A percentile compares a stretch with the other conserved stretches of the same genome.
Evolutionary conservation across 1,140 invertebrate species (phyloP).

Genomic region (Pectinophora gossypiella): DNA sequence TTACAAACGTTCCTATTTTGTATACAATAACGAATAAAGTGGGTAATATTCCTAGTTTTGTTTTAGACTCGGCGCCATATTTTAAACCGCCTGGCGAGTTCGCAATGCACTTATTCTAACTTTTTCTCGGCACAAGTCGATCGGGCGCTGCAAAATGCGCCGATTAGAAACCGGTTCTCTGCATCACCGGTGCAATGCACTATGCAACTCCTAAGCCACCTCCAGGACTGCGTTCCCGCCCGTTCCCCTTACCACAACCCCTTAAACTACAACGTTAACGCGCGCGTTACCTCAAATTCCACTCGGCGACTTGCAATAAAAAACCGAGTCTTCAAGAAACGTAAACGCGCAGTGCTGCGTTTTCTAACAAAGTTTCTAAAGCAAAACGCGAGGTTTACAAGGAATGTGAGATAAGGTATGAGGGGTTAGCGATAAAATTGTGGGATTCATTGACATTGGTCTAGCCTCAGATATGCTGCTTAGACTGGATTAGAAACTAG

Average conservation of each 20-base stretch:
- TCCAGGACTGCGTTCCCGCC: slow-evolving; percentile 16
- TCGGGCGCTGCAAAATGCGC: slow-evolving; percentile 41
- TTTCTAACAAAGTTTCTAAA: slow-evolving; percentile 19
- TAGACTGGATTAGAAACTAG: slow-evolving; percentile 41
- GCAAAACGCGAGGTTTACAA: slow-evolving; percentile 7
- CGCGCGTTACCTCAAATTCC: slow-evolving; percentile 13
- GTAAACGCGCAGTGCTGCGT: slow-evolving; percentile 16
- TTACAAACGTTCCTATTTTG: too few relatives aligned
- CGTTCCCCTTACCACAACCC: slow-evolving; percentile 22
- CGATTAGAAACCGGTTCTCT: slow-evolving; percentile 60
- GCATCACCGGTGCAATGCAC: slow-evolving; percentile 44
- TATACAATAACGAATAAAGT: too few relatives aligned
- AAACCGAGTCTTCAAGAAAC: slow-evolving; percentile 12
- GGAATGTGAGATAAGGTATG: slow-evolving; percentile 23
- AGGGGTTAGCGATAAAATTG: slow-evolving; percentile 43
- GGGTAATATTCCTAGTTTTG: too few relatives aligned
- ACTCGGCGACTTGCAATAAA: slow-evolving; percentile 10
- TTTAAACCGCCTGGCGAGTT: too few relatives aligned
- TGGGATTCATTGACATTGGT: slow-evolving; percentile 55
- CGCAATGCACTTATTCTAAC: slow-evolving; percentile 48
- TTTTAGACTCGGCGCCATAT: too few relatives aligned
- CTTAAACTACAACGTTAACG: slow-evolving; percentile 24
- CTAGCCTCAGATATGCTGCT: slow-evolving; percentile 39
- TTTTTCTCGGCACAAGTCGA: slow-evolving; percentile 43
- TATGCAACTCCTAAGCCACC: slow-evolving; percentile 32